Percentiles rank a stretch among this genome's conserved stretches.
Evolutionary conservation across 2,113 vertebrate species (phyloP).

Genomic region (Lophotis ruficrista): DNA sequence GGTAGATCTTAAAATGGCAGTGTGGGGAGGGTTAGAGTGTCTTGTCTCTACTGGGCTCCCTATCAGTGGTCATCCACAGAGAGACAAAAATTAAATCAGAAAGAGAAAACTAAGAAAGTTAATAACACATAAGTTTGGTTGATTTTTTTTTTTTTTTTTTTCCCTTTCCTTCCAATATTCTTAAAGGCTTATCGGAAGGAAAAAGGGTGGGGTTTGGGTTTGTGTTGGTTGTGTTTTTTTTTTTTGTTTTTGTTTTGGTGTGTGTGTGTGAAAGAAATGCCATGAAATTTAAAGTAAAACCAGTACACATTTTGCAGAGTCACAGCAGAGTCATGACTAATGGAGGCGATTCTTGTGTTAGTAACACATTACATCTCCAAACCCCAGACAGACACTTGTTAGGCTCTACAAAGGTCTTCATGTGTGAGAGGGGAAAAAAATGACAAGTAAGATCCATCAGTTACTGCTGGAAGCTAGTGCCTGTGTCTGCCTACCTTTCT

Average conservation of each 20-base stretch:
- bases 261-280: neutral
- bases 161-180: neutral
- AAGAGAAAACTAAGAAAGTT: neutral
- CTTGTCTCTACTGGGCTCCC: neutral
- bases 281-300: neutral
- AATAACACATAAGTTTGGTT: neutral
- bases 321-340: neutral
- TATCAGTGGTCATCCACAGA: neutral
- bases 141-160: neutral
- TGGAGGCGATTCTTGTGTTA: neutral
- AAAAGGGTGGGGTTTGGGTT: too few species aligned
- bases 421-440: neutral
- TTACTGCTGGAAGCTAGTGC: neutral
- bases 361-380: neutral
- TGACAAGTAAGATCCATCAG: neutral
- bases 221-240: too few species aligned
- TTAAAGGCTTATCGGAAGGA: too few species aligned
- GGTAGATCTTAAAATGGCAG: neutral
- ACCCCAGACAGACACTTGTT: neutral
- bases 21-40: neutral
- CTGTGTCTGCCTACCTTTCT: neutral
- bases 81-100: neutral
- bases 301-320: neutral
- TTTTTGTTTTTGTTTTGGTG: too few species aligned
- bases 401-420: neutral